These are phyloP conservation scores for Brachionus sp. DNA, from an alignment of 1,140 invertebrate genomes.

Conservation along the genomic window DNA sequence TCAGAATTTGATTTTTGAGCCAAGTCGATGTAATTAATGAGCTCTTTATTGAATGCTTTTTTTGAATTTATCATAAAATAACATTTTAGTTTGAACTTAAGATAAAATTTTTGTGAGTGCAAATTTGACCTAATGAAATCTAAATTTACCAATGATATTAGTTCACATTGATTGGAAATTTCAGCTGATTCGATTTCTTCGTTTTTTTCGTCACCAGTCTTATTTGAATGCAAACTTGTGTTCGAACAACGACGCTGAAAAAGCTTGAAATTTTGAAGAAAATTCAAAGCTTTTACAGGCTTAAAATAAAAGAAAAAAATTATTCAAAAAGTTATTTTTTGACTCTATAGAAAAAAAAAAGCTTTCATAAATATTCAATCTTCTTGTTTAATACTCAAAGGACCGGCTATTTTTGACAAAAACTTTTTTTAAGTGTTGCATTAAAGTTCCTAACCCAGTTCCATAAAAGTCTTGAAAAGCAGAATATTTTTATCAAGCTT, in stretches of 20 bases:
- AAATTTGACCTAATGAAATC: neutral
- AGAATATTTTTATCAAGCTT: too few species aligned
- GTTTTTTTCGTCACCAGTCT: neutral
- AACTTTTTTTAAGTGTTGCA: too few species aligned
- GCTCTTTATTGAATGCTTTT: slow-evolving; percentile 10
- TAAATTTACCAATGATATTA: slow-evolving; percentile 4
- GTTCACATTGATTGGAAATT: neutral
- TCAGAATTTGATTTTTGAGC: neutral
- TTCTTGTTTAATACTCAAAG: too few species aligned
- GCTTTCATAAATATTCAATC: too few species aligned
- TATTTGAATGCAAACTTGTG: neutral
- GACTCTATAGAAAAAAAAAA: too few species aligned
- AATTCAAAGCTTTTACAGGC: neutral
- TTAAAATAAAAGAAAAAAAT: neutral
- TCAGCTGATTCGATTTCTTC: neutral
- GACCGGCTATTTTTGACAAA: too few species aligned
- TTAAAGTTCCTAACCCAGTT: too few species aligned
- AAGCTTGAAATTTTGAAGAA: slow-evolving; percentile 2
- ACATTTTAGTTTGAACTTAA: slow-evolving; percentile 24
- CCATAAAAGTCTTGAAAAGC: too few species aligned
- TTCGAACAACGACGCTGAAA: neutral
- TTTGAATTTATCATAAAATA: slow-evolving; percentile 13
- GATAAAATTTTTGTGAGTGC: neutral
- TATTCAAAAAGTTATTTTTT: neutral
- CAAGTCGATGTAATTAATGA: neutral